Evolutionary conservation across 2,113 vertebrate species (phyloP).

Genomic region (Felis chaus): DNA sequence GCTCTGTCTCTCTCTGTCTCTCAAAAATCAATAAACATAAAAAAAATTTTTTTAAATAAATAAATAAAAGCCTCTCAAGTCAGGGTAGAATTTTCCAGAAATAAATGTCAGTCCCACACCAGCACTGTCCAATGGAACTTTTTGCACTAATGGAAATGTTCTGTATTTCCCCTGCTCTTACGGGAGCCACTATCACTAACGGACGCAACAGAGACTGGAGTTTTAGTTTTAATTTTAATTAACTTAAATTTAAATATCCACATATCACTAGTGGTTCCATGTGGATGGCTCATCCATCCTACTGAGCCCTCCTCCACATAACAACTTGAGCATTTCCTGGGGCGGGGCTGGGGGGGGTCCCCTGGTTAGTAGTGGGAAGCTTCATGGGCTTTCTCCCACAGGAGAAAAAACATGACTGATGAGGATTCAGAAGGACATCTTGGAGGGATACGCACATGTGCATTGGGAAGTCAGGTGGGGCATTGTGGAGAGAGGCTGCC

Average conservation of each 20-base stretch:
- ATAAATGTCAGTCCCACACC: neutral
- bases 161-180: neutral
- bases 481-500: neutral
- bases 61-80: neutral
- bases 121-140: neutral
- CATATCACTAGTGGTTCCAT: neutral
- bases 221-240: neutral
- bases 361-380: neutral
- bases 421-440: neutral
- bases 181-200: neutral
- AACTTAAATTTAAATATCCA: neutral
- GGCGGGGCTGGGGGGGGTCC: neutral
- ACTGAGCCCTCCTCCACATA: neutral
- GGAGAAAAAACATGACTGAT: neutral
- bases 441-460: neutral
- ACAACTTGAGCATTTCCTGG: neutral
- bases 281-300: too few species aligned
- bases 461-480: neutral
- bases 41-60: too few species aligned
- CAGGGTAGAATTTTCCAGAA: neutral
- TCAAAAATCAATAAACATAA: too few species aligned
- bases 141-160: neutral
- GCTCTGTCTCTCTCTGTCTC: too few species aligned
- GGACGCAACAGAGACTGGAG: too few species aligned
- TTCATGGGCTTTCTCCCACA: neutral